A percentile compares a stretch with the other conserved stretches of the same genome.
Conservation (phyloP, 2,888 invertebrate genomes). For the Dryococelus australis region DNA sequence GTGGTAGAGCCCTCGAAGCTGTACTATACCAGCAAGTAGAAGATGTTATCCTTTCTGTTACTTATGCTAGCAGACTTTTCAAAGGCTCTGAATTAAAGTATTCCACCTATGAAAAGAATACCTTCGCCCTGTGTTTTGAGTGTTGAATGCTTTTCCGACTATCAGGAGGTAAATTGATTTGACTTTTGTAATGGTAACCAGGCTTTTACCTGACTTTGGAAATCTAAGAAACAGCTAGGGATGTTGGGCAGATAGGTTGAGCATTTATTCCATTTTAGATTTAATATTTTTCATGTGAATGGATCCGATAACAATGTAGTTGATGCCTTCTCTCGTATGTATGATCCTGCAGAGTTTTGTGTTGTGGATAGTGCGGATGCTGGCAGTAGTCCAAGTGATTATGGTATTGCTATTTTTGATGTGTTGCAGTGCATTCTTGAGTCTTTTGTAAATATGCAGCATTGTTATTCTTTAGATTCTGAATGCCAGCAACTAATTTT, state of each 20-base stretch:
- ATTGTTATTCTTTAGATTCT: neutral
- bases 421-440: neutral
- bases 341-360: neutral
- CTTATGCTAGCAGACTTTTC: neutral
- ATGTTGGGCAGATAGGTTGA: neutral
- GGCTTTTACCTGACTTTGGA: neutral
- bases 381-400: neutral
- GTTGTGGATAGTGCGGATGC: neutral
- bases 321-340: neutral
- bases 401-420: neutral
- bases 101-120: neutral
- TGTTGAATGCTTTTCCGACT: neutral
- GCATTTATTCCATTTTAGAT: neutral
- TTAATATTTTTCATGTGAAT: neutral
- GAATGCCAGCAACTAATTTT: neutral
- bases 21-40: neutral
- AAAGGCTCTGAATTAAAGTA: neutral
- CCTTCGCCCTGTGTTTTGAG: neutral
- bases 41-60: neutral
- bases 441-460: neutral
- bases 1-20: neutral
- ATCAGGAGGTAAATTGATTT: neutral
- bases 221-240: neutral
- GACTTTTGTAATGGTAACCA: neutral
- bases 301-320: neutral